Base-by-base conservation (phyloP, 2,113 vertebrate genomes). In the Marmota monax region DNA sequence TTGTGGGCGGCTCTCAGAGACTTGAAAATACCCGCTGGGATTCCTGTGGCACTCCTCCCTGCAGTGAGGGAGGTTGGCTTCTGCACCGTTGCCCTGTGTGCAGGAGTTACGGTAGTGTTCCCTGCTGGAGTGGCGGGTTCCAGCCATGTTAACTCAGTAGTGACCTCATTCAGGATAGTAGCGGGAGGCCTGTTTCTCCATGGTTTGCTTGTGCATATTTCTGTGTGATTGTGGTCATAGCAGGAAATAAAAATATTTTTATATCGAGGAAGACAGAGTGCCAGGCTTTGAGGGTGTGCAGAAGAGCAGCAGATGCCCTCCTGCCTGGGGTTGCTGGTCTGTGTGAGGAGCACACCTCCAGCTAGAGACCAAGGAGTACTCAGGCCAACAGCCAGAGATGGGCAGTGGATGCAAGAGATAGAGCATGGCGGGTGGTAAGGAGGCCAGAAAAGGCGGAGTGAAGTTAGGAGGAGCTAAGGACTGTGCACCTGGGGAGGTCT, bases 121-220 rank as follows among this genome's bases (percentile, higher is more conserved):
- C 18, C 5, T 18, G 56, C 17, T 25, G 29, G 39, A 1, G 2
- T 29, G 0, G 0, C 1, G 10, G 8, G 20, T 23, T 29, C 9
- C 13, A 63, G 37, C 16, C 4, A 6, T 22, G 2, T n/a, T 1
- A 12, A 0, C 48, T 25, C 87, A 56, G 16, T 18, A 8, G 39
- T 32, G 29, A 23, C 27, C 74, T 83, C 90, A 0, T 77, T 22
- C 56, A 11, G 51, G 34, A 29, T 2, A 17, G 0, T 48, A 22
- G 2, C 20, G 27, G 7, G 73, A 12, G 42, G 5, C 17, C 18
- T 17, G 22, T 63, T 34, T 78, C 48, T 18, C 18, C 32, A 10
- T 53, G 10, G 5, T 4, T 51, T 37, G 58, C 48, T 67, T 32
- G 6, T 5, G 1, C 34, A 14, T 45, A 5, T 48, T 61, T 39